These are phyloP conservation scores for Cyanoliseus patagonus DNA, from an alignment of 2,113 vertebrate species.

Conservation along the genomic window DNA sequence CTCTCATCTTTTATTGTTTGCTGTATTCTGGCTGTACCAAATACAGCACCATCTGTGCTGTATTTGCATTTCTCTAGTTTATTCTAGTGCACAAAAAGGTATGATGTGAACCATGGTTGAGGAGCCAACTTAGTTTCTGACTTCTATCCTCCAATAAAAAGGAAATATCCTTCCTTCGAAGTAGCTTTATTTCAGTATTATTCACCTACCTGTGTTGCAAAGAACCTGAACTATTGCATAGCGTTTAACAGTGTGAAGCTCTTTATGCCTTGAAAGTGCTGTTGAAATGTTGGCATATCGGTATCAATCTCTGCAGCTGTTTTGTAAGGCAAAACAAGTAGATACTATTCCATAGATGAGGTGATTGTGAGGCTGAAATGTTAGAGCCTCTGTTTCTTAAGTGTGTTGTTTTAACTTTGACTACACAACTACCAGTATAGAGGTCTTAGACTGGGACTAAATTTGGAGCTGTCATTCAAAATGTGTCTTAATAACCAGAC, in stretches of 20 bases:
- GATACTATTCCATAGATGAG: neutral
- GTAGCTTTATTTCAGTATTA: neutral
- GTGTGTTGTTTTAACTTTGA: neutral
- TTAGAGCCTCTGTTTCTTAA: neutral
- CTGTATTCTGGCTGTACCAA: neutral
- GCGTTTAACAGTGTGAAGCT: neutral
- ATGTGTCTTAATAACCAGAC: neutral
- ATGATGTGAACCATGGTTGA: neutral
- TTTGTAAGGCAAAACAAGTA: neutral
- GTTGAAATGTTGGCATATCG: neutral
- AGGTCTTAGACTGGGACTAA: neutral
- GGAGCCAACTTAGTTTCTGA: neutral
- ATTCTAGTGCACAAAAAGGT: neutral
- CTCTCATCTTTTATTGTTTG: neutral
- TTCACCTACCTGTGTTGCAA: neutral
- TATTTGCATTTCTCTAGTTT: neutral
- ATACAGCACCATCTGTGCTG: neutral
- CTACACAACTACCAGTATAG: fast-evolving
- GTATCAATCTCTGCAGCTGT: neutral
- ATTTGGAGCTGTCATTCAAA: neutral
- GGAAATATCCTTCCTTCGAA: neutral
- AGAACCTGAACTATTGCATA: neutral
- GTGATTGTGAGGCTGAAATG: neutral
- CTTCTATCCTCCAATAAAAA: neutral
- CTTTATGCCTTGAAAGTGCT: neutral